These are phyloP conservation scores for Pampus argenteus DNA, from an alignment of 2,797 vertebrate species.

Conservation along the genomic window DNA sequence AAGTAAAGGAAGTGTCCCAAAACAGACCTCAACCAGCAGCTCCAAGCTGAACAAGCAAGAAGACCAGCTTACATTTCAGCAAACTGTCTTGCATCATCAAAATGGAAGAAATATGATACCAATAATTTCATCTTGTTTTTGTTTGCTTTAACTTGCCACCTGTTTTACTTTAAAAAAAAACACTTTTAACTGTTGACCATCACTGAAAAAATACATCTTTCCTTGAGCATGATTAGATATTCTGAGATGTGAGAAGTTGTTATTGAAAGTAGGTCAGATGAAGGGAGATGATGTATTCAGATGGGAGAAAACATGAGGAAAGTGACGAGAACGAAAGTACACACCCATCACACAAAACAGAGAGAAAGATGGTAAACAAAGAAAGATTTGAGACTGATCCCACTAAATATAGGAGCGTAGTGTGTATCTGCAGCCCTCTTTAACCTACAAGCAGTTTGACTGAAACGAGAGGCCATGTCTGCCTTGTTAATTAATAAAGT, in stretches of 20 bases:
- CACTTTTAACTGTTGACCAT: slow-evolving; percentile 34
- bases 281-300: slow-evolving; percentile 20
- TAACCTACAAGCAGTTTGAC: slow-evolving; percentile 23
- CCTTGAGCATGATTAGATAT: slow-evolving; percentile 40
- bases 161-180: slow-evolving; percentile 11
- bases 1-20: slow-evolving; percentile 51
- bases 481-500: slow-evolving; percentile 35
- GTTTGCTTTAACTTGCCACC: slow-evolving; percentile 20
- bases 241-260: slow-evolving; percentile 23
- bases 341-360: not conserved
- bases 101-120: slow-evolving; percentile 16
- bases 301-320: slow-evolving; percentile 14
- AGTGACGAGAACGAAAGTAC: not conserved
- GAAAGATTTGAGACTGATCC: not conserved
- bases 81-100: slow-evolving; percentile 58
- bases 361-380: not conserved
- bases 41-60: slow-evolving; percentile 42
- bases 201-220: slow-evolving; percentile 44
- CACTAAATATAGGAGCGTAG: not conserved
- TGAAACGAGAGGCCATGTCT: slow-evolving; percentile 40
- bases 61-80: slow-evolving; percentile 45
- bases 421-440: slow-evolving; percentile 1
- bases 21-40: slow-evolving; percentile 56
- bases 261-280: slow-evolving; percentile 29
- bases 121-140: slow-evolving; percentile 27